Base-by-base conservation (phyloP, 2,888 invertebrate genomes). In the Cephus pulcher region DNA sequence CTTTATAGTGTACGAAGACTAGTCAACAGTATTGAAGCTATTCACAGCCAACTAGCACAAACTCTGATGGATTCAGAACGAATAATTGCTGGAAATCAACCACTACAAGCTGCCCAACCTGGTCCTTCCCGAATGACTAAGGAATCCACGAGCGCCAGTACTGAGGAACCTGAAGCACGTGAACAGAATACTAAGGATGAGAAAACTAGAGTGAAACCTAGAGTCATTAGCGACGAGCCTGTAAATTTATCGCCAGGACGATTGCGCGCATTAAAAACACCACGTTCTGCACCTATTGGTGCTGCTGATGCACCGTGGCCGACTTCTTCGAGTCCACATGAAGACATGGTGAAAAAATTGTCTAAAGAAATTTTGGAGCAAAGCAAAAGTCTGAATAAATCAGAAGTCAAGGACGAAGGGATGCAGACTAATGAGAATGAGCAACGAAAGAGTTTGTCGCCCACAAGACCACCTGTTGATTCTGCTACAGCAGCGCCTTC, bases 301-400 rank as follows among this genome's bases (percentile, higher is more conserved):
- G 68, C 75, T 70, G 69, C 70, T 33, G 70, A 56, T 15, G 12
- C 12, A n/a, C n/a, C 4, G 34, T 23, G 76, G n/a, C 23, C 74
- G 11, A 75, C 74, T 34, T 75, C 81, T 71, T 80, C 77, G 12
- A 81, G 80, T 6, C 85, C 86, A 15, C 84, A 88, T 75, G 88
- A 89, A 73, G 82, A 87, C 23, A 85, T 90, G 69, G 85, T 89
- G 30, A 86, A 88, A 70, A 87, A 84, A 78, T 80, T 91, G 74
- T 89, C 88, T 0, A 86, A 88, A 34, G 91, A 91, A 81, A 89
- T 91, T 80, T 82, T 91, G 73, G 89, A 90, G 69, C 90, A 90
- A 79, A 91, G 88, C 80, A 88, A 89, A 84, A 86, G 82, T 70
- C 81, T 88, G 15, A 84, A 88, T 73, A 88, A 86, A 30, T 82